Percentiles rank a stretch among this genome's conserved stretches.
Conservation (phyloP, 2,797 vertebrate genomes). For the Lates japonicus region DNA sequence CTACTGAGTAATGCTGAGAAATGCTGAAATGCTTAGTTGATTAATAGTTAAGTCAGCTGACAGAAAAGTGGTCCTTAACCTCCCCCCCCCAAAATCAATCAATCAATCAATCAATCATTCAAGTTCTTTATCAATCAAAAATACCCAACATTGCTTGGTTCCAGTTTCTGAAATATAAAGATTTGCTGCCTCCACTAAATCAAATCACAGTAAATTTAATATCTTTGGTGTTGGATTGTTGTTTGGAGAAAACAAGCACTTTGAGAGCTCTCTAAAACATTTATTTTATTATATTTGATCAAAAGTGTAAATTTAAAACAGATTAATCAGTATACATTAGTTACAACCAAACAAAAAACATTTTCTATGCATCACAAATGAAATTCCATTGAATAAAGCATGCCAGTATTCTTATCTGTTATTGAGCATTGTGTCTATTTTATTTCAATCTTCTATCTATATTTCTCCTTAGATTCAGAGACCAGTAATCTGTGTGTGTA, state of each 20-base stretch:
- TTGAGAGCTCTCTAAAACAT: no score
- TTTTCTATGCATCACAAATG: no score
- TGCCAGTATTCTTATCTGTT: background rate
- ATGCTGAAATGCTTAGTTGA: background rate
- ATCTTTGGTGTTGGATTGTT: background rate
- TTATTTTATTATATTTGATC: background rate
- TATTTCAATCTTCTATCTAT: background rate
- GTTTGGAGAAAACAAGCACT: background rate
- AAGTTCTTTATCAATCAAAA: background rate
- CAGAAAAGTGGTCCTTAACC: no score
- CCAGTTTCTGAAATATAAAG: background rate
- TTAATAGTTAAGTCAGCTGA: background rate
- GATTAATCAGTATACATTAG: background rate
- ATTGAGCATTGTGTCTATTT: background rate
- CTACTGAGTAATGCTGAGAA: background rate
- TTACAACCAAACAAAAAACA: background rate
- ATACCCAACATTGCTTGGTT: background rate
- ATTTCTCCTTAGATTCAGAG: constrained; percentile 8
- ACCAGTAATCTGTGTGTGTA: background rate
- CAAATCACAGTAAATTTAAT: background rate
- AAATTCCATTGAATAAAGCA: no score
- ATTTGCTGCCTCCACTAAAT: background rate
- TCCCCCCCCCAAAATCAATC: background rate
- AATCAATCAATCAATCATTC: no score
- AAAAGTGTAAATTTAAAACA: background rate